Evolutionary conservation across 2,888 invertebrate genomes (phyloP).

Genomic region (Drosophila lutescens): DNA sequence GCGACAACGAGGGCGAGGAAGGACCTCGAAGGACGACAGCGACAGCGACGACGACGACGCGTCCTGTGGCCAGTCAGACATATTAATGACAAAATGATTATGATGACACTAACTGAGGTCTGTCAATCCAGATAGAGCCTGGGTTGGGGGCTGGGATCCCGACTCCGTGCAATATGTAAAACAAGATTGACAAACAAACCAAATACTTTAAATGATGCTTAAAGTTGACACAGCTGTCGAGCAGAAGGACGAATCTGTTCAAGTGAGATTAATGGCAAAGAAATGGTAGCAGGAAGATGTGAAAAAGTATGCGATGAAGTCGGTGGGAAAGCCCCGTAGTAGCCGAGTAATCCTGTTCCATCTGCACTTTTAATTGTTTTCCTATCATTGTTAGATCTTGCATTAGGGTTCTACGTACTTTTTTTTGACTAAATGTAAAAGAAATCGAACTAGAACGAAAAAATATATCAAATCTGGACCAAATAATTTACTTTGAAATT

Average conservation of each 20-base stretch:
- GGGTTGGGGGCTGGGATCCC: background rate
- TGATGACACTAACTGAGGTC: slow-evolving; percentile 73
- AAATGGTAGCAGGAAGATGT: slow-evolving; percentile 6
- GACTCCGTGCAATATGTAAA: slow-evolving; percentile 51
- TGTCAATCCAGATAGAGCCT: slow-evolving; percentile 32
- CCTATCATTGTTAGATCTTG: background rate
- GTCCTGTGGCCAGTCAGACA: slow-evolving; percentile 77
- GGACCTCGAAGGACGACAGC: slow-evolving; percentile 24
- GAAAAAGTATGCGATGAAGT: background rate
- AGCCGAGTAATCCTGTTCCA: background rate
- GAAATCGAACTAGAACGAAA: too few relatives aligned
- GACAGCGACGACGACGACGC: slow-evolving; percentile 19
- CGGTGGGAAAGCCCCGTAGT: background rate
- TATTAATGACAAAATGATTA: slow-evolving; percentile 83
- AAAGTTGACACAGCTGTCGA: slow-evolving; percentile 45
- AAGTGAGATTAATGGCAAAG: slow-evolving; percentile 36
- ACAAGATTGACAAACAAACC: slow-evolving; percentile 41
- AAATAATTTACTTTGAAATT: too few relatives aligned
- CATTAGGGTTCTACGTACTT: too few relatives aligned
- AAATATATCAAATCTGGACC: too few relatives aligned
- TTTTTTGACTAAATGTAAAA: too few relatives aligned
- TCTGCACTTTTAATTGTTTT: background rate
- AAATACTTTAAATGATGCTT: slow-evolving; percentile 47
- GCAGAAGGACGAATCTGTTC: slow-evolving; percentile 11
- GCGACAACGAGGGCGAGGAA: slow-evolving; percentile 36